phyloP scores from a whole-genome alignment of 2,797 vertebrate genomes.

The Dendrocincla tyrannina region DNA sequence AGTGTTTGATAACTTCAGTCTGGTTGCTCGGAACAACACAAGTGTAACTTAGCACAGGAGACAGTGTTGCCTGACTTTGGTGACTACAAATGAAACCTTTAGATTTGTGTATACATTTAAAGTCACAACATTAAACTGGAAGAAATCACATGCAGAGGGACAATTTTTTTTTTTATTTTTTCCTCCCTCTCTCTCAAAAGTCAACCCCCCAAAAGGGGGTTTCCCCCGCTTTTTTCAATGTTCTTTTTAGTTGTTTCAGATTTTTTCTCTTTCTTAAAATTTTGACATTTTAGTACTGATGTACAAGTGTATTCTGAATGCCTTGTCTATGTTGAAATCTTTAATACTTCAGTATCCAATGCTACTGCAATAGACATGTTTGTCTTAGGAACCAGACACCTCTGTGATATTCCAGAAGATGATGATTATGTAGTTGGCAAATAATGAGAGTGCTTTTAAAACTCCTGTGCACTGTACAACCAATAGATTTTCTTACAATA shows the following conservation, averaged over 20 bases:
- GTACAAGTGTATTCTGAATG: neutral
- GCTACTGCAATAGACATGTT: neutral
- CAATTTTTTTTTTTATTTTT: neutral
- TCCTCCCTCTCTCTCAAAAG: neutral
- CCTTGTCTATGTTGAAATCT: neutral
- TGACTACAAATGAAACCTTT: neutral
- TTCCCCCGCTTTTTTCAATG: rapidly evolving
- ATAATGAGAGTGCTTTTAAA: neutral
- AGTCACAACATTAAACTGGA: neutral
- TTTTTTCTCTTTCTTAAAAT: neutral
- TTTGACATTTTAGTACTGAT: neutral
- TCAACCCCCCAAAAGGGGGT: neutral
- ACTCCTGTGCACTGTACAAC: neutral
- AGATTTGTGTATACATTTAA: neutral
- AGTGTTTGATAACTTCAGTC: neutral
- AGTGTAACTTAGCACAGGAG: neutral
- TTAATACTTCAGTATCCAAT: neutral
- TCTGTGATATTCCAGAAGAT: neutral
- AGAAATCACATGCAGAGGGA: neutral
- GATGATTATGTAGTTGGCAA: neutral
- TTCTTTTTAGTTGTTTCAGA: neutral
- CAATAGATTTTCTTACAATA: neutral
- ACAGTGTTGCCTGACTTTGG: neutral
- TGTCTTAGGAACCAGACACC: neutral
- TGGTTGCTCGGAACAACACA: neutral